Conservation (phyloP, 2,888 invertebrate genomes). For the Steinernema hermaphroditum region DNA sequence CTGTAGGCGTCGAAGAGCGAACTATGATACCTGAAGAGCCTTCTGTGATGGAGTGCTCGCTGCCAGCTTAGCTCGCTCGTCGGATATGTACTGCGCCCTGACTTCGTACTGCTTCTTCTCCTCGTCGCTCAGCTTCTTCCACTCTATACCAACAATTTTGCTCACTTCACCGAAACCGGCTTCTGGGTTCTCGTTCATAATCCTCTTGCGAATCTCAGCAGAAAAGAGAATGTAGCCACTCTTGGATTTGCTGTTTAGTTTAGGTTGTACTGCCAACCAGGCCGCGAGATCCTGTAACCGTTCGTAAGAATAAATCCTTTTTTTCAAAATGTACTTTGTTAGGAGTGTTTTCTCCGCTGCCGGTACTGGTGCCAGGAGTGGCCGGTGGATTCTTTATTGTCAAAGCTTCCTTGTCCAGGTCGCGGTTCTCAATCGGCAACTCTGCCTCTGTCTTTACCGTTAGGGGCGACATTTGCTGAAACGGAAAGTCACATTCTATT, state of each 20-base stretch:
- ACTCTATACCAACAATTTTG: slow-evolving; percentile 78
- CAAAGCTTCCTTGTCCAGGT: slow-evolving; percentile 53
- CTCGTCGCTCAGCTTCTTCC: slow-evolving; percentile 84
- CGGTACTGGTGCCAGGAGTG: slow-evolving; percentile 7
- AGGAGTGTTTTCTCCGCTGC: slow-evolving; percentile 10
- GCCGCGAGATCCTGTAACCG: slow-evolving; percentile 35
- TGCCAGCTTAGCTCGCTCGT: slow-evolving; percentile 63
- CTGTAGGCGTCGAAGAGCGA: slow-evolving; percentile 3
- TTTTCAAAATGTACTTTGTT: neutral
- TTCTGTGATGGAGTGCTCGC: slow-evolving; percentile 45
- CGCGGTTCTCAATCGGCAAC: slow-evolving; percentile 54
- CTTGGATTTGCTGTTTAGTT: slow-evolving; percentile 64
- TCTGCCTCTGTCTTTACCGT: slow-evolving; percentile 60
- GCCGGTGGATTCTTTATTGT: slow-evolving; percentile 7
- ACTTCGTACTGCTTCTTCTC: slow-evolving; percentile 94
- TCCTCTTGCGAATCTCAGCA: slow-evolving; percentile 88
- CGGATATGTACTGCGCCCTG: slow-evolving; percentile 82
- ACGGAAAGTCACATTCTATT: slow-evolving; percentile 12
- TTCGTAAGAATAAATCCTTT: neutral
- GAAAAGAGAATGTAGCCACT: slow-evolving; percentile 98
- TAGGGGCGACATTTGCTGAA: slow-evolving; percentile 70
- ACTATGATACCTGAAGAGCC: slow-evolving; percentile 38
- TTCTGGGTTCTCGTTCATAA: slow-evolving; percentile 90
- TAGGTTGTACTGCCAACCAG: slow-evolving; percentile 62
- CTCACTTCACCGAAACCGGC: slow-evolving; percentile 86